Percentiles rank a stretch among this genome's conserved stretches.
Conservation (phyloP, 2,888 invertebrate genomes). For the Drosophila falleni region DNA sequence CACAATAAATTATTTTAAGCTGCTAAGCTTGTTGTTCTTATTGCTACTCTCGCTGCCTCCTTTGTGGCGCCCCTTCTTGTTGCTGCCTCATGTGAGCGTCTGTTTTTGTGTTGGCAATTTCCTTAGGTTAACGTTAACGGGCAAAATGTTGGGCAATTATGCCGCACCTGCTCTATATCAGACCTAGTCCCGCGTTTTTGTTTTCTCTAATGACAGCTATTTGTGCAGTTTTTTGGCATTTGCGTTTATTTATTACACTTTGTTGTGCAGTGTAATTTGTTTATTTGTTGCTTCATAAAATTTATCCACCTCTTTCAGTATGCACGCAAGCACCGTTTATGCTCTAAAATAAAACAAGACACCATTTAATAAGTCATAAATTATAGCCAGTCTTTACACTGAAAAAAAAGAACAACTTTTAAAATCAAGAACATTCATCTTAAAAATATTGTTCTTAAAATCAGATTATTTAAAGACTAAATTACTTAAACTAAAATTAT, state of each 20-base stretch:
- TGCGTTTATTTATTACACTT: slow-evolving; percentile 70
- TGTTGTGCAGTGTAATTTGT: slow-evolving; percentile 58
- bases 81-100: slow-evolving; percentile 23
- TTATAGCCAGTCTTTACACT: neutral
- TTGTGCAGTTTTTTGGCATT: slow-evolving; percentile 76
- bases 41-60: slow-evolving; percentile 27
- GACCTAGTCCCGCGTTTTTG: slow-evolving; percentile 35
- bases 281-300: slow-evolving; percentile 60
- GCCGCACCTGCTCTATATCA: slow-evolving; percentile 65
- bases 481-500: no score
- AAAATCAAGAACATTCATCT: no score
- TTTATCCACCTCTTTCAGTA: slow-evolving; percentile 7
- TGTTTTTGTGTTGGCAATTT: slow-evolving; percentile 47
- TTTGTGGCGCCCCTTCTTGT: slow-evolving; percentile 9
- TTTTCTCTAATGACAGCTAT: slow-evolving; percentile 70
- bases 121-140: slow-evolving; percentile 50
- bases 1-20: slow-evolving; percentile 81
- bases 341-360: neutral
- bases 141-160: slow-evolving; percentile 74
- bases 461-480: no score
- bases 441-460: no score
- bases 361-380: neutral
- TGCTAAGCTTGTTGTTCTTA: slow-evolving; percentile 66
- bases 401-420: no score
- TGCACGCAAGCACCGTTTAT: neutral